These are phyloP conservation scores for Notoglanidium macrostoma DNA, from an alignment of 2,797 vertebrate species.

Conservation along the genomic window DNA sequence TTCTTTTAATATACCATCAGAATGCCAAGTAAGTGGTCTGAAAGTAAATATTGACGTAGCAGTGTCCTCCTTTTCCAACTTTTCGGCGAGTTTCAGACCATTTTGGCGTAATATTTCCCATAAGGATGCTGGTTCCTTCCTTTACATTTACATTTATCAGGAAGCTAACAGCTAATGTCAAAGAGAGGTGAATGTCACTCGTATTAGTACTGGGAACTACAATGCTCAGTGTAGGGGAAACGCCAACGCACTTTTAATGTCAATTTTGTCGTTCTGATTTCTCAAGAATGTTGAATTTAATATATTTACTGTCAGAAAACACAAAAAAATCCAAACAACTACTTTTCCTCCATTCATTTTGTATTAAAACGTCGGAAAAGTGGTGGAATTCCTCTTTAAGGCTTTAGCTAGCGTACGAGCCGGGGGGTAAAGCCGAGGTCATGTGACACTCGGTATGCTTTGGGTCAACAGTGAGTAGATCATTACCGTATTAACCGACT, in stretches of 20 bases:
- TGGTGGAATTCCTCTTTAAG: background rate
- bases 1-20: background rate
- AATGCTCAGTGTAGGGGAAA: background rate
- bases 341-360: background rate
- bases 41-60: background rate
- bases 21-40: background rate
- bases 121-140: background rate
- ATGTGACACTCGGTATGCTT: background rate
- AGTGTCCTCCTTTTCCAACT: background rate
- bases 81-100: background rate
- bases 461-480: constrained; percentile 22
- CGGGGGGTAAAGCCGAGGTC: background rate
- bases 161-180: background rate
- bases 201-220: background rate
- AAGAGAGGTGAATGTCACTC: background rate
- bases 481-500: constrained; percentile 16
- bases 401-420: background rate
- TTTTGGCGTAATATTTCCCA: background rate
- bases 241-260: no score
- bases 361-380: background rate
- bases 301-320: background rate
- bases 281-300: background rate
- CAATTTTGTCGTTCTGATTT: background rate
- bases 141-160: background rate
- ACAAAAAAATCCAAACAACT: background rate